Evolutionary conservation across 2,113 vertebrate genomes (phyloP).

Genomic region (Hypanus sabinus): DNA sequence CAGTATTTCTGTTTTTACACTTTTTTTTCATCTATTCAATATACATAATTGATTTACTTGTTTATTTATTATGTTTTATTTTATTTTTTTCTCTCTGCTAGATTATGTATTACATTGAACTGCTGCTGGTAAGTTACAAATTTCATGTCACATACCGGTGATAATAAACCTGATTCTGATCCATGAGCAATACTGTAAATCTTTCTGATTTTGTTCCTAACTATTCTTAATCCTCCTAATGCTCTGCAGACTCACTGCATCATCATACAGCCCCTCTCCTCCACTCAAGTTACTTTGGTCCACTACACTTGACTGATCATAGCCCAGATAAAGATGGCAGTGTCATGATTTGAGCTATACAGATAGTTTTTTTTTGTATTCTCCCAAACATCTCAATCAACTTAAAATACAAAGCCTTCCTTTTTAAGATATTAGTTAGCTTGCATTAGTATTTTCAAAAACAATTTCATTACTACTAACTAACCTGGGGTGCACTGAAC

Average conservation of each 20-base stretch:
- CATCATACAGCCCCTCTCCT: too few relatives aligned
- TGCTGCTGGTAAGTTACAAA: too few relatives aligned
- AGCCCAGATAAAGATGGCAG: neutral
- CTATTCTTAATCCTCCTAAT: neutral
- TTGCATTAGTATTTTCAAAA: constrained; percentile 1
- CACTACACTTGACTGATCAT: neutral
- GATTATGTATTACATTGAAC: too few relatives aligned
- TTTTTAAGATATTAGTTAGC: neutral
- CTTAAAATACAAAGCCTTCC: too few relatives aligned
- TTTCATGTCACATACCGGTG: too few relatives aligned
- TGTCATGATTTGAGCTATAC: neutral
- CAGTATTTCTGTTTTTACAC: too few relatives aligned
- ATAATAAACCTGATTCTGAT: too few relatives aligned
- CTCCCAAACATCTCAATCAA: neutral
- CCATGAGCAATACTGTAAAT: neutral
- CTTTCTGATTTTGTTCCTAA: neutral
- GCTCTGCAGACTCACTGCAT: neutral
- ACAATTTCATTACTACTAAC: neutral
- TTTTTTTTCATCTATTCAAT: too few relatives aligned
- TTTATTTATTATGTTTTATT: too few relatives aligned
- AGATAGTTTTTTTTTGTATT: neutral
- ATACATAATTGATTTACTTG: too few relatives aligned
- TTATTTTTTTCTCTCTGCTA: too few relatives aligned
- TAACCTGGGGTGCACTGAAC: neutral
- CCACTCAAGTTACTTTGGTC: neutral